Evolutionary conservation across 2,888 invertebrate genomes (phyloP).

Genomic region (Sphaeridia pumilis): DNA sequence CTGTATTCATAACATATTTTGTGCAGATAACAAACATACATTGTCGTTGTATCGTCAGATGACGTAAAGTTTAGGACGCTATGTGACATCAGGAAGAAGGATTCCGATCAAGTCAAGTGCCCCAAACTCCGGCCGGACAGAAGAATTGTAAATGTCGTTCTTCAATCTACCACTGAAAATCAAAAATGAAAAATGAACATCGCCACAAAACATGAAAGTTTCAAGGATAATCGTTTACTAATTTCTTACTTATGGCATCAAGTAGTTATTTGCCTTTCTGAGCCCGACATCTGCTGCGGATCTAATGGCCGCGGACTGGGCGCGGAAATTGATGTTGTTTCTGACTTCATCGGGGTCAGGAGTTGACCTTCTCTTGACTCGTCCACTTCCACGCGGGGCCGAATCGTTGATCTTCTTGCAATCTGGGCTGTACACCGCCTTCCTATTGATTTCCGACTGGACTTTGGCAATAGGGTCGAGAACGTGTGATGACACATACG

Average conservation of each 20-base stretch:
- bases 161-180: too few relatives aligned
- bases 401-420: slow-evolving; percentile 14
- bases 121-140: too few relatives aligned
- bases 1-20: too few relatives aligned
- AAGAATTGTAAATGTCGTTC: too few relatives aligned
- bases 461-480: slow-evolving; percentile 11
- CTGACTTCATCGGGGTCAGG: slow-evolving; percentile 11
- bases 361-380: neutral
- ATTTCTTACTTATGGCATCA: slow-evolving; percentile 12
- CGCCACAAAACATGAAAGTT: too few relatives aligned
- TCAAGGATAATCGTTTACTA: too few relatives aligned
- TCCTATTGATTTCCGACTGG: slow-evolving; percentile 13
- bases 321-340: slow-evolving; percentile 14
- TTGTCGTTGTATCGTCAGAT: too few relatives aligned
- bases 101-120: too few relatives aligned
- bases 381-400: neutral
- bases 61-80: too few relatives aligned
- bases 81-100: too few relatives aligned
- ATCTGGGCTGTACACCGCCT: slow-evolving; percentile 9
- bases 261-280: slow-evolving; percentile 12
- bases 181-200: too few relatives aligned
- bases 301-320: slow-evolving; percentile 9
- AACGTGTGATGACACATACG: neutral
- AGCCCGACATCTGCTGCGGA: slow-evolving; percentile 12
- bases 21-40: too few relatives aligned